Base-by-base conservation (phyloP, 2,797 vertebrate species). In the Xyrichtys novacula region DNA sequence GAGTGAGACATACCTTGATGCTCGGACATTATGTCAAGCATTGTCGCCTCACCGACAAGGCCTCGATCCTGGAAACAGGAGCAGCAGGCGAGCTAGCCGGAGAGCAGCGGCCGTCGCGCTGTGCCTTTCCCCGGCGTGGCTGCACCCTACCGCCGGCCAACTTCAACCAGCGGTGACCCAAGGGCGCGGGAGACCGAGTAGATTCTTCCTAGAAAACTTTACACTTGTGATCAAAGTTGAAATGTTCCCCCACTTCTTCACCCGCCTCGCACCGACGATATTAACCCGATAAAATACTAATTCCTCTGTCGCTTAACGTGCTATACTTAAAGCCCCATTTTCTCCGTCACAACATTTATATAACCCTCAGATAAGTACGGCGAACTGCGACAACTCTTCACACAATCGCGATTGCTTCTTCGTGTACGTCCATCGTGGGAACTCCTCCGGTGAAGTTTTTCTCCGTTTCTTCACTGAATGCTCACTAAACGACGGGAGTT, bases 21-120 rank as follows among this genome's bases (percentile, higher is more conserved):
- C 74, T 95, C 94, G 55, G 94, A 94, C 94, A 95, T 95, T 93
- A 95, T 94, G 92, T 93, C 94, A 69, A 95, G 93, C 94, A 95
- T 95, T 94, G 94, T 95, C 93, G 91, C 92, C 92, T 88, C 87
- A 74, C 78, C 92, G 83, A 73, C 84, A 75, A 91, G 91, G 92
- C 92, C 91, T 84, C 75, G 81, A 77, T 81, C 72, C 77, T 26
- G 64, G 72, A 66, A 78, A 38, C 63, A 77, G 88, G 59, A 87
- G 86, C 86, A 81, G 85, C 83, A 76, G 82, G 79, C 80, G 84
- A 83, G 88, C 85, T 93, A 84, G 87, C 86, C 89, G 83, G 78
- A 70, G 78, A 83, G 80, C 64, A 57, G 90, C 80, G 85, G 88
- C 86, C 83, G 90, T 88, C 82, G 84, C 84, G 80, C 83, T 67